A percentile compares a stretch with the other conserved stretches of the same genome.
Conservation (phyloP, 2,797 vertebrate genomes). For the Emys orbicularis region DNA sequence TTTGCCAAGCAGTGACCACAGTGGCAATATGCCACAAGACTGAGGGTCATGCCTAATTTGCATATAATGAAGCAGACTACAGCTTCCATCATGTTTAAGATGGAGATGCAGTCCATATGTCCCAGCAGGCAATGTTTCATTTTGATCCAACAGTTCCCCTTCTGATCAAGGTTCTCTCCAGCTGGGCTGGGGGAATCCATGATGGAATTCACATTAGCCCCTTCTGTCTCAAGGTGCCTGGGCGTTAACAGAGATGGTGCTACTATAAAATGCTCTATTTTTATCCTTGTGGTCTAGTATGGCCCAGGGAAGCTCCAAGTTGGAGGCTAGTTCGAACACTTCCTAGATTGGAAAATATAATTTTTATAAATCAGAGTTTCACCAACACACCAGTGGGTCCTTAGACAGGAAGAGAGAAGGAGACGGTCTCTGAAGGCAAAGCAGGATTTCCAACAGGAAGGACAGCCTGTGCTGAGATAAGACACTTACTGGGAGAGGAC, state of each 20-base stretch:
- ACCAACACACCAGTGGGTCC: not conserved
- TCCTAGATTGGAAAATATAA: not conserved
- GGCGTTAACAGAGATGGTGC: not conserved
- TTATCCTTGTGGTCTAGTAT: not conserved
- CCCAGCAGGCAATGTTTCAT: not conserved
- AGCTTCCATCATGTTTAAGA: not conserved
- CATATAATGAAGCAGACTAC: not conserved
- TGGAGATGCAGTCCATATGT: not conserved
- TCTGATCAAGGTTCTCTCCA: not conserved
- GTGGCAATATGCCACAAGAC: not conserved
- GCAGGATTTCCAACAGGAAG: conserved; percentile 72
- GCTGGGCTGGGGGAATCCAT: not conserved
- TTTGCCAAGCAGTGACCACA: not conserved
- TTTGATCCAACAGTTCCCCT: not conserved
- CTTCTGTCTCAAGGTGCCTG: rapidly evolving
- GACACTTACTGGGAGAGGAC: conserved; percentile 52
- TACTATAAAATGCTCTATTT: rapidly evolving
- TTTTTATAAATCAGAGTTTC: not conserved
- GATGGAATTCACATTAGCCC: not conserved
- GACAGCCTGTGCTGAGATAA: conserved; percentile 52
- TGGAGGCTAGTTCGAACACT: not conserved
- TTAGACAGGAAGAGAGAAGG: conserved; percentile 6
- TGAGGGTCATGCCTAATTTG: not conserved
- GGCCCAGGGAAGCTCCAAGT: not conserved
- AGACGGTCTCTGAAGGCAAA: not conserved